Evolutionary conservation across 2,888 invertebrate genomes (phyloP), one percentile per base, ranked within the genome.

Genomic region (Melieria omissa): DNA sequence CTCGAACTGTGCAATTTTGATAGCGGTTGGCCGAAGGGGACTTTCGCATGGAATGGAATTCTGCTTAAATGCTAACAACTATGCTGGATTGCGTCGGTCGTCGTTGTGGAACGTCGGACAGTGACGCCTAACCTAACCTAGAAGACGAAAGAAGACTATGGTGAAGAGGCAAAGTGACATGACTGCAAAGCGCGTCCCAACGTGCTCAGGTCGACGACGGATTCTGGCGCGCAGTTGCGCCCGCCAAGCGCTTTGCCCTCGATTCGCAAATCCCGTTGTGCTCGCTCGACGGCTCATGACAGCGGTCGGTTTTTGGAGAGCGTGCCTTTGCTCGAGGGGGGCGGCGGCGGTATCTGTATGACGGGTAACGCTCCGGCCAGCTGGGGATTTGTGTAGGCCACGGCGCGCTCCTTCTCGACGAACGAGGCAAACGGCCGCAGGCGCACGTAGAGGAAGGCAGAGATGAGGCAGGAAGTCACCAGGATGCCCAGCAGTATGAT

Each of bases 391-490:
- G 86, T 86, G 71, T 83, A 87, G 69, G 87, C 84, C 5, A 86
- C 85, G 12, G 85, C 81, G 12, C 83, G 81, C 77, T 86, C 85
- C 76, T 87, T 87, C 78, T 87, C 86, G 14, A 86, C 79, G 57
- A 84, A 82, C 29, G 89, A 87, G 5, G 90, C 88, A 78, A 93
- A 92, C 14, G 94, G 94, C 79, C 93, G 89, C 80, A 96, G 88
- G 79, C 94, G 92, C 61, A 96, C 89, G 86, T 95, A 96, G 16
- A 97, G 89, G 80, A 96, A 92, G 41, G 95, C 94, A 65, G 96
- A 96, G 76, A 96, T 90, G 47, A 95, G 89, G 84, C 96, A 97
- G 9, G 96, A 95, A 72, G 93, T 91, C 71, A 96, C 88, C 78
- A 97, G 88, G 66, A 96, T 93, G 68, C 92, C 93, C 73, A 97